Evolutionary conservation across 2,888 invertebrate genomes (phyloP), one percentile per base, ranked within the genome.

Genomic region (Eupithecia dodoneata): DNA sequence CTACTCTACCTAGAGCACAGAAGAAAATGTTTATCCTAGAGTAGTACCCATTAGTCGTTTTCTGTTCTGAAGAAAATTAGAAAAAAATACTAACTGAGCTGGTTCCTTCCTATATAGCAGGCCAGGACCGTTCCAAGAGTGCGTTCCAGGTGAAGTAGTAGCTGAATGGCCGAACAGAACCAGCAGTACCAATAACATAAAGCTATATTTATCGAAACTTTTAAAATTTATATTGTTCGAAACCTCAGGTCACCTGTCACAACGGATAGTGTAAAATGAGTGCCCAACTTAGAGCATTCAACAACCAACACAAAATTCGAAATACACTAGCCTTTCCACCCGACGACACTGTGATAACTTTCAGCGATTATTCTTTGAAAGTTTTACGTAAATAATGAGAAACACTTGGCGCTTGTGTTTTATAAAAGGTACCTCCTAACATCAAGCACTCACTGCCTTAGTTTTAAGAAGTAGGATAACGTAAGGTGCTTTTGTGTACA

Each of bases 401-500:
- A 30, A 30, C 30, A 30, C 30, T 30, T 30, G 1, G 52, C 52
- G 12, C 30, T 44, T 42, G 42, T 66, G 42, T 18, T 18, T 69
- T 69, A 45, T 69, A 52, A n/a, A 69, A 44, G n/a, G 10, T 15
- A 45, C 3, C n/a, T n/a, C 9, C 13, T 71, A 74, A 65, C 45
- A 71, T 7, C 55, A 47, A 76, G 59, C 59, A 59, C 18, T 18
- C 73, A 71, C 73, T 73, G 73, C 73, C 65, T 63, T 76, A 76
- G 66, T 41, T 10, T 44, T 76, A 73, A 42, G 45, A 41, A 67
- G 55, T 73, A 41, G 70, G 71, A 71, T 77, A 72, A 13, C 69
- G 59, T 73, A 71, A 76, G 76, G 76, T 77, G 73, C 66, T 79
- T 3, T 76, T 77, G 80, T 81, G 80, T 82, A 82, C 81, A 82